Evolutionary conservation across 2,113 vertebrate genomes (phyloP).

Genomic region (Pygoscelis adeliae): DNA sequence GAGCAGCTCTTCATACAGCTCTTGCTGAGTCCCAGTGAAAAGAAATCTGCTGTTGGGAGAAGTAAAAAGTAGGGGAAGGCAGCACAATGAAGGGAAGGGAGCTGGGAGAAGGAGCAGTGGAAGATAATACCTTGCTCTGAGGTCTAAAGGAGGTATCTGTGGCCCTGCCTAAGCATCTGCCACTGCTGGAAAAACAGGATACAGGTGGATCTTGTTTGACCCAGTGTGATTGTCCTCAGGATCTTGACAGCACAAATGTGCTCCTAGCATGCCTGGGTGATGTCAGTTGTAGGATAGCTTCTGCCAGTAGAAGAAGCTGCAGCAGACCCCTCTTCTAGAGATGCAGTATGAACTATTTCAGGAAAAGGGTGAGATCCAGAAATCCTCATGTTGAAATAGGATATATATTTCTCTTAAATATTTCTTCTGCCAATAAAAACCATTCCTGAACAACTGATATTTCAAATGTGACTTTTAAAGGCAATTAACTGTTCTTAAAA

Average conservation of each 20-base stretch:
- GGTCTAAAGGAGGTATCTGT: not conserved
- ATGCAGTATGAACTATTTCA: not conserved
- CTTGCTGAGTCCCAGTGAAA: not conserved
- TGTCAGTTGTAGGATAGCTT: not conserved
- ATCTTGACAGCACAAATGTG: not conserved
- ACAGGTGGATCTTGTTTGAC: not conserved
- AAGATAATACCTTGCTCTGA: not conserved
- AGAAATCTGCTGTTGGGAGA: not conserved
- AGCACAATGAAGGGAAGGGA: not conserved
- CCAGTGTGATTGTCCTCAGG: not conserved
- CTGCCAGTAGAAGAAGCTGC: not conserved
- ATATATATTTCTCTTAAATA: not conserved
- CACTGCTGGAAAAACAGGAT: not conserved
- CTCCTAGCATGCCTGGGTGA: not conserved
- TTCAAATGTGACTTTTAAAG: not conserved
- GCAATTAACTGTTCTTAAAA: not conserved
- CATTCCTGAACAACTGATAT: not conserved
- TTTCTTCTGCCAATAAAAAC: not conserved
- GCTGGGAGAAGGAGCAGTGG: not conserved
- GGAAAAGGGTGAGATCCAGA: not conserved
- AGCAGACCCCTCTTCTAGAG: not conserved
- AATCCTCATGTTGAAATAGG: not conserved
- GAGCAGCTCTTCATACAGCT: not conserved
- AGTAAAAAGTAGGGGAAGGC: not conserved
- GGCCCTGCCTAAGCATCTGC: not conserved